Evolutionary conservation across 2,797 vertebrate genomes (phyloP).

Genomic region (Gorsachius magnificus): DNA sequence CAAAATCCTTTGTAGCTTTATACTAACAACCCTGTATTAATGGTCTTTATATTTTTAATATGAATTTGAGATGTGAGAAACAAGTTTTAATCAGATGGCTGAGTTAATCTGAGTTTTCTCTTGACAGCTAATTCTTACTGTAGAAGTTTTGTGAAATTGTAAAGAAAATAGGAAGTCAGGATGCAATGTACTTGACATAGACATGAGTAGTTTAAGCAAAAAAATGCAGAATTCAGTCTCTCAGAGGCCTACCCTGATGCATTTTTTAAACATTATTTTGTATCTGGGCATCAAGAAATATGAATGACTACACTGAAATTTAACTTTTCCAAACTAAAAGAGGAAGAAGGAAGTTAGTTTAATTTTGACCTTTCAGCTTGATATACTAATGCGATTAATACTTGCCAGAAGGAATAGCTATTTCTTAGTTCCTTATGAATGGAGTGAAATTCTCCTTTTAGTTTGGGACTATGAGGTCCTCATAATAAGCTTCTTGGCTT

Average conservation of each 20-base stretch:
- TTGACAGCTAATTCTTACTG: not conserved
- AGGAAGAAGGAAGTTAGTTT: not conserved
- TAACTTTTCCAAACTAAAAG: not conserved
- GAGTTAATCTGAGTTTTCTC: conserved; percentile 13
- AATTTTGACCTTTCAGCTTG: not conserved
- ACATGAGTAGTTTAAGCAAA: not conserved
- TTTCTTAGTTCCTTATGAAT: not conserved
- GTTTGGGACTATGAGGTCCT: not conserved
- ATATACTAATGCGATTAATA: not conserved
- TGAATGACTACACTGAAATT: not conserved
- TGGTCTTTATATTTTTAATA: not conserved
- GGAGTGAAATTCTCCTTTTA: not conserved
- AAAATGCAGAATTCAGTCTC: not conserved
- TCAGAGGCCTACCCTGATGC: not conserved
- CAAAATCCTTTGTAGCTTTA: not conserved
- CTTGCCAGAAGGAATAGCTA: not conserved
- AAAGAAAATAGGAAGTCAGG: not conserved
- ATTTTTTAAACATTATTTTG: not conserved
- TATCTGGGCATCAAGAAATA: not conserved
- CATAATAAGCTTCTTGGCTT: not conserved
- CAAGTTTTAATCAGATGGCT: not conserved
- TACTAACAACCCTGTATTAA: not conserved
- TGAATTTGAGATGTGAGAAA: not conserved
- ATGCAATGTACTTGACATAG: not conserved
- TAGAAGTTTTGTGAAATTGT: not conserved